These are phyloP conservation scores for Lampris megalopsis DNA, from an alignment of 2,113 vertebrate genomes.

Conservation along the genomic window DNA sequence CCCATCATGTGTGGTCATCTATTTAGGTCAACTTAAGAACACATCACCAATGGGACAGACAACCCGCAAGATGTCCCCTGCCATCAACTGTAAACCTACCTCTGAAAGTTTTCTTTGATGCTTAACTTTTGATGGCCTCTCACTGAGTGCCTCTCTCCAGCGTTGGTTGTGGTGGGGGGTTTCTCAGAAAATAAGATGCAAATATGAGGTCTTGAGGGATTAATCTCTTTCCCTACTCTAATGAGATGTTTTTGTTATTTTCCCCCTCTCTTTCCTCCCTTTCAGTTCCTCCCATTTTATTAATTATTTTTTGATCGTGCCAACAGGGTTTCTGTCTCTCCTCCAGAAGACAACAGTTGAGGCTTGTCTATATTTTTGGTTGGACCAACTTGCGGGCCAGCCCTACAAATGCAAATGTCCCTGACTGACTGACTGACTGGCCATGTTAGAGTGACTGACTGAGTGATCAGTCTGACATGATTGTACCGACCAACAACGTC, in stretches of 20 bases:
- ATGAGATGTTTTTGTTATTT: constrained; percentile 61
- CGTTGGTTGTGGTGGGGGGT: constrained; percentile 46
- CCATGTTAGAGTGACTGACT: too few relatives aligned
- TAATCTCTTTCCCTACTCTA: constrained; percentile 50
- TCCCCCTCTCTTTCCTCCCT: constrained; percentile 8
- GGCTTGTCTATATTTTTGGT: constrained; percentile 10
- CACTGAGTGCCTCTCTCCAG: constrained; percentile 37
- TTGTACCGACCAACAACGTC: too few relatives aligned
- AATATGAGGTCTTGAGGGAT: constrained; percentile 64
- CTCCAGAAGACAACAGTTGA: constrained; percentile 53
- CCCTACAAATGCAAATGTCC: too few relatives aligned
- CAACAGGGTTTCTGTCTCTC: constrained; percentile 40
- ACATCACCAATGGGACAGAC: background rate
- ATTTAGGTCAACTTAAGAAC: constrained; percentile 2
- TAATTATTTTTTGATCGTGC: constrained; percentile 23
- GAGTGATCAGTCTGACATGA: too few relatives aligned
- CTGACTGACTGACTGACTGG: too few relatives aligned
- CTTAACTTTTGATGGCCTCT: constrained; percentile 69
- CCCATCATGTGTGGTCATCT: background rate
- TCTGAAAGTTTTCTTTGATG: constrained; percentile 50
- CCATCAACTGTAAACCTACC: constrained; percentile 26
- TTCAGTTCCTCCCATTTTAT: constrained; percentile 2
- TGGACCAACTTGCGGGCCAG: too few relatives aligned
- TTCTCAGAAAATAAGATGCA: constrained; percentile 55
- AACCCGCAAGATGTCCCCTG: constrained; percentile 3